Evolutionary conservation across 2,797 vertebrate species (phyloP).

Genomic region (Lacerta bilineata): DNA sequence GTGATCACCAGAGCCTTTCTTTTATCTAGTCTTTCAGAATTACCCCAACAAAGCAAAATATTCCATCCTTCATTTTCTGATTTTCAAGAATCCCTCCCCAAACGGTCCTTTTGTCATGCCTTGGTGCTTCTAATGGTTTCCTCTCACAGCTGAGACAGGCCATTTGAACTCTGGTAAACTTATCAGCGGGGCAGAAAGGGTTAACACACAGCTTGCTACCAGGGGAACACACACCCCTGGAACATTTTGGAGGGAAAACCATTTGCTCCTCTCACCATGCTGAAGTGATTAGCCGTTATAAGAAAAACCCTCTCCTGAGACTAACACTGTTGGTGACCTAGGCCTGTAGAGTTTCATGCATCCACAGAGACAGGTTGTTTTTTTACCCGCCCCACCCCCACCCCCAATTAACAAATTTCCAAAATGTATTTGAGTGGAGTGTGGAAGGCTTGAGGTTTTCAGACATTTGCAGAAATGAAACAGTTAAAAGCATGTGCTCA

Average conservation of each 20-base stretch:
- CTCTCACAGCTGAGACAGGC: background rate
- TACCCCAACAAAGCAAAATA: constrained; percentile 24
- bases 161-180: constrained; percentile 29
- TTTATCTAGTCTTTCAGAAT: constrained; percentile 12
- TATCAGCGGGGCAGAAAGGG: background rate
- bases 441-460: constrained; percentile 27
- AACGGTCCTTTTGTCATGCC: constrained; percentile 41
- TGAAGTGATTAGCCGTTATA: constrained; percentile 28
- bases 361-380: background rate
- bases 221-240: background rate
- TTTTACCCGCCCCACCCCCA: background rate
- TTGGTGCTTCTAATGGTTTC: constrained; percentile 57
- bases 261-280: constrained; percentile 44
- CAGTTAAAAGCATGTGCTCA: constrained; percentile 11
- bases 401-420: background rate
- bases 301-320: constrained; percentile 24
- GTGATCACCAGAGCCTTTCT: background rate
- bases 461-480: constrained; percentile 18
- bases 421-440: constrained; percentile 45
- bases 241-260: constrained; percentile 9
- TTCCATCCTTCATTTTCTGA: constrained; percentile 18
- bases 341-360: constrained; percentile 35
- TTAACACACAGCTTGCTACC: background rate
- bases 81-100: constrained; percentile 34
- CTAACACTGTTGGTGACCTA: constrained; percentile 50